Evolutionary conservation across 2,113 vertebrate genomes (phyloP), one percentile per base, ranked within the genome.

Genomic region (Colaptes auratus): DNA sequence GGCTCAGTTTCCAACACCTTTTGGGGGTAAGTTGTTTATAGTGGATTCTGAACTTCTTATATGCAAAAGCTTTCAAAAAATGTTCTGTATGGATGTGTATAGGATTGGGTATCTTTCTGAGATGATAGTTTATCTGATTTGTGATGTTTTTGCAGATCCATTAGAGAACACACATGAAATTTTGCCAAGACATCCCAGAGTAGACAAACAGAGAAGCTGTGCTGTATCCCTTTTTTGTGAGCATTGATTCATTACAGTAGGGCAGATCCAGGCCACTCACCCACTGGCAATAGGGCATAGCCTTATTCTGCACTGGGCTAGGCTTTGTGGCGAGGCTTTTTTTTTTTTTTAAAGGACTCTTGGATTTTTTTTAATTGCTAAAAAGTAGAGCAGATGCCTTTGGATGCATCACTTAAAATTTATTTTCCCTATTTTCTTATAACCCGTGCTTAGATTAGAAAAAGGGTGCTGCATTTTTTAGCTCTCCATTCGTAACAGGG

Each of bases 1-100:
- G 99, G 99, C 99, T 97, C 99, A 99, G 98, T 99, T 99, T 98
- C 98, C 99, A 95, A 98, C 99, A 96, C 96, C 99, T 97, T 99
- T 99, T 98, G 98, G 98, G 97, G 99, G 99, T 99, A 97, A 98
- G 99, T 96, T 73, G 4, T 81, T 96, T 52, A 30, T 61, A 28
- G 20, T 83, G 42, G 71, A 19, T n/a, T 82, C 55, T 59, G 27
- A 83, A 12, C 23, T 65, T 85, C 33, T n/a, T 56, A 6, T 4
- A 6, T 39, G 30, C 42, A 67, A 36, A 80, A 53, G 6, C 33
- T 82, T 76, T 42, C 42, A 1, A 2, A 39, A 15, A 28, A 9
- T 48, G 36, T 74, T 78, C 35, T 66, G 1, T 9, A 3, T 35
- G 13, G 16, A 28, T 20, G 16, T 24, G 39, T 73, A 76, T 46